phyloP scores from a whole-genome alignment of 2,888 invertebrate species.

The Agrochola circellaris region DNA sequence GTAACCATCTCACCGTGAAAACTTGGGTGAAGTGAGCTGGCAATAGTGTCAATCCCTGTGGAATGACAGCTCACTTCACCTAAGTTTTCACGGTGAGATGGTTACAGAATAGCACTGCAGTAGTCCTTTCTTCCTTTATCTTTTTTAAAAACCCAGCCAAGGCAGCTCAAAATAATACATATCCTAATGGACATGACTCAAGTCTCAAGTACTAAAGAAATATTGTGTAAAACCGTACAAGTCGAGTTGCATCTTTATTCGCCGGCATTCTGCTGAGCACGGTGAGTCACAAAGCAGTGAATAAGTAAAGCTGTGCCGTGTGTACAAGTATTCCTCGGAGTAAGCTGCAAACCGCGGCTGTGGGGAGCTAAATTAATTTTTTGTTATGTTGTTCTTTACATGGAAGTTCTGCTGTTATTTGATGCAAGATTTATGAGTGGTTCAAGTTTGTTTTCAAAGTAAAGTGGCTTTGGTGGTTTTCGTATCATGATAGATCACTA shows the following conservation, averaged over 20 bases:
- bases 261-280: conserved; percentile 18
- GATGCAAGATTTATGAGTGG: conserved; percentile 41
- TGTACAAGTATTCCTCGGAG: conserved; percentile 12
- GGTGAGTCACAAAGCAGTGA: conserved; percentile 43
- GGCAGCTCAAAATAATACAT: conserved; percentile 5
- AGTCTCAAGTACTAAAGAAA: conserved; percentile 29
- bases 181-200: neutral
- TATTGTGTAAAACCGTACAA: conserved; percentile 27
- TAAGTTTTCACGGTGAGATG: too few species aligned
- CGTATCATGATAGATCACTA: neutral
- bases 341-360: conserved; percentile 3
- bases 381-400: conserved; percentile 36
- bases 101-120: too few species aligned
- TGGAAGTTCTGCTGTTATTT: conserved; percentile 20
- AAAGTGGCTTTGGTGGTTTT: neutral
- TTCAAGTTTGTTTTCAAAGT: conserved; percentile 15
- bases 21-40: too few species aligned
- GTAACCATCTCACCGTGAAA: too few species aligned
- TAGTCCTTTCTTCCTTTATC: too few species aligned
- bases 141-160: neutral
- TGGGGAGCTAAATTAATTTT: conserved; percentile 46
- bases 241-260: conserved; percentile 38
- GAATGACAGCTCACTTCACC: too few species aligned
- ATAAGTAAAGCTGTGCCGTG: conserved; percentile 42
- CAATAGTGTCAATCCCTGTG: too few species aligned